Evolutionary conservation across 30 jellyfish, hydroid and myxozoan species (phyloP), one percentile per base, ranked within the genome.

Genomic region (Cassiopea andromeda): DNA sequence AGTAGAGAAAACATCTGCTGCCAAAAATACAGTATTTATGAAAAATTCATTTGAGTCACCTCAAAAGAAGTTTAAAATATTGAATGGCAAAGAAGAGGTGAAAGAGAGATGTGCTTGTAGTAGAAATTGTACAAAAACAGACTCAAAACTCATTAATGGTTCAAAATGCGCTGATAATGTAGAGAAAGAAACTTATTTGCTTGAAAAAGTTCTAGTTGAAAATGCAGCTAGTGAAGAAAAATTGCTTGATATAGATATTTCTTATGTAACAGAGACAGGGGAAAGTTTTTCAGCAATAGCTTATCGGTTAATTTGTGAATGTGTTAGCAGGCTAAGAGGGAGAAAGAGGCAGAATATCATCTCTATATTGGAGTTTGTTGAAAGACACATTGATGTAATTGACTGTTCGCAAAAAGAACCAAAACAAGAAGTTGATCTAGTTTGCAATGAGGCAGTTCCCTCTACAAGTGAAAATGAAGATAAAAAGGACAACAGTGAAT

Each of bases 11-110:
- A 14, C 60, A 3, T 73, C 87, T n/a, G 48, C 64, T 9, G 48
- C n/a, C 47, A 6, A 85, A 16, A 74, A 85, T 85, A 27, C 14
- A 9, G 14, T 71, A 44, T 71, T 84, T 50, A 48, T 48, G 48
- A 44, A 49, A 17, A 84, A 84, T 38, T 67, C 92, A 16, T 54
- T 67, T 46, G 83, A 48, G 10, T 84, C 92, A 12, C 78, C 92
- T 8, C 73, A 19, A 59, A 84, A 58, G 54, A 54, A 54, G 12
- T 54, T 54, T 6, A 54, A 54, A 10, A 6, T 54, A 3, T 6
- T 10, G 12, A 10, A 54, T 10, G 12, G 64, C 12, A 10, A 54
- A 3, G 64, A 54, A 54, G 10, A 54, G 64, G 64, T 6, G 38
- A 73, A 73, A 3, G 46, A 13, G 9, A 46, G 18, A 18, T 12